Evolutionary conservation across 2,888 invertebrate genomes (phyloP).

Genomic region (Macrophya alboannulata): DNA sequence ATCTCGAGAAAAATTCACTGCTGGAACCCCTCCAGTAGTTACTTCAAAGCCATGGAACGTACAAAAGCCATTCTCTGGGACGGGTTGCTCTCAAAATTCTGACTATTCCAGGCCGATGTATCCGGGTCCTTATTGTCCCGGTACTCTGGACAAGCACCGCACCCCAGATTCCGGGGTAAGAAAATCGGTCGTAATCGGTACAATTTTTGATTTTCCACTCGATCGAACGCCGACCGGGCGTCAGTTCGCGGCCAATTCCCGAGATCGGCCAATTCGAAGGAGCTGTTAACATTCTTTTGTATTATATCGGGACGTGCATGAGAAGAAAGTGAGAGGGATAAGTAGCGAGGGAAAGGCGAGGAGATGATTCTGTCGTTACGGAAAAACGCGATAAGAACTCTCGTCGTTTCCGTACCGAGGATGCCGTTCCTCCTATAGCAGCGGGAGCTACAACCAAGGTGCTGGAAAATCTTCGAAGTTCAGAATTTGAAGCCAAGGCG

Average conservation of each 20-base stretch:
- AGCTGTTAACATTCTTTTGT: slow-evolving; percentile 25
- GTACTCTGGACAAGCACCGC: slow-evolving; percentile 37
- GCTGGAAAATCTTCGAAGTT: slow-evolving; percentile 31
- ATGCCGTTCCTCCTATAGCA: background rate
- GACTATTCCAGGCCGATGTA: background rate
- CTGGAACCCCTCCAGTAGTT: background rate
- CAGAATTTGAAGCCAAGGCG: slow-evolving; percentile 23
- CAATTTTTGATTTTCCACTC: slow-evolving; percentile 55
- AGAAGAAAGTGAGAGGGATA: slow-evolving; percentile 11
- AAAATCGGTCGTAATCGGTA: slow-evolving; percentile 44
- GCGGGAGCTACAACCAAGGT: background rate
- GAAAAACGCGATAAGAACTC: slow-evolving; percentile 46
- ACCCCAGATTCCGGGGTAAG: background rate
- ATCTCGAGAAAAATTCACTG: background rate
- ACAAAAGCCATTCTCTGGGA: background rate
- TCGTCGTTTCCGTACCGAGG: background rate
- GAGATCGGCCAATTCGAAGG: slow-evolving; percentile 41
- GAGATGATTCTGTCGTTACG: slow-evolving; percentile 18
- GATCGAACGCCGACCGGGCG: slow-evolving; percentile 8
- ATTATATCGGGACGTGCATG: slow-evolving; percentile 21
- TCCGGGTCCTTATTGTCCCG: background rate
- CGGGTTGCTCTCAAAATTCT: background rate
- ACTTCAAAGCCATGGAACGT: background rate
- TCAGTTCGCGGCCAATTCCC: slow-evolving; percentile 38
- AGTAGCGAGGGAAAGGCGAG: slow-evolving; percentile 2